A percentile compares a stretch with the other conserved stretches of the same genome.
phyloP scores from a whole-genome alignment of 2,888 invertebrate species.

The Maniola hyperantus region DNA sequence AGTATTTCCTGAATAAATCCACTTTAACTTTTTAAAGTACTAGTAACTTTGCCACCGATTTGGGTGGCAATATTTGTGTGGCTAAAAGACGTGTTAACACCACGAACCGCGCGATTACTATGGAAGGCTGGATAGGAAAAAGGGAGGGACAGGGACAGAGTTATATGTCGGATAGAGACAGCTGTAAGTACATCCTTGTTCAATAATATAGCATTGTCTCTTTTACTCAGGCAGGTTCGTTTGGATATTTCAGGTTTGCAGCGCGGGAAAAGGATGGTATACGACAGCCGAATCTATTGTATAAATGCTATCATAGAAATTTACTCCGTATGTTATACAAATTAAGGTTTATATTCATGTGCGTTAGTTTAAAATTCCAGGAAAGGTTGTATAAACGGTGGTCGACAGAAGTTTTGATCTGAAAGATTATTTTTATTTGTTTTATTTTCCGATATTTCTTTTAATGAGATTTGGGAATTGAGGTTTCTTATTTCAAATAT shows the following conservation, averaged over 20 bases:
- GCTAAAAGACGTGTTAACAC: conserved; percentile 11
- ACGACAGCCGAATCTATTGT: conserved; percentile 14
- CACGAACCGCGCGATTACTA: conserved; percentile 21
- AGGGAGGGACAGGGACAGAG: conserved; percentile 1
- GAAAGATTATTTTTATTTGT: conserved; percentile 14
- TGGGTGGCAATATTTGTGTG: conserved; percentile 32
- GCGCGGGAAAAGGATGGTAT: conserved; percentile 33
- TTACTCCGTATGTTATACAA: not conserved
- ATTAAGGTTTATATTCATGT: conserved; percentile 3
- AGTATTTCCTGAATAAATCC: conserved; percentile 49
- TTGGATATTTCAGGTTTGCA: conserved; percentile 27
- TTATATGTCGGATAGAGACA: conserved; percentile 10
- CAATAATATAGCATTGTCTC: conserved; percentile 12
- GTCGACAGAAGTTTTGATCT: conserved; percentile 24
- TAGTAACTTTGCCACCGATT: conserved; percentile 40
- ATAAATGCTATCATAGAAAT: not conserved
- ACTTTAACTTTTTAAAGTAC: conserved; percentile 46
- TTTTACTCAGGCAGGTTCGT: conserved; percentile 14
- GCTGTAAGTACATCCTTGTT: conserved; percentile 19
- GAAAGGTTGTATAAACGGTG: conserved; percentile 18
- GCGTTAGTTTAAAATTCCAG: not conserved
- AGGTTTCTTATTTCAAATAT: not conserved
- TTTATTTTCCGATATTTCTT: conserved; percentile 12
- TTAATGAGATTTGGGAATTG: not conserved
- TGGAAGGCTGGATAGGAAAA: conserved; percentile 20